Conservation (phyloP, 2,113 vertebrate species). For the Triplophysa tibetana region DNA sequence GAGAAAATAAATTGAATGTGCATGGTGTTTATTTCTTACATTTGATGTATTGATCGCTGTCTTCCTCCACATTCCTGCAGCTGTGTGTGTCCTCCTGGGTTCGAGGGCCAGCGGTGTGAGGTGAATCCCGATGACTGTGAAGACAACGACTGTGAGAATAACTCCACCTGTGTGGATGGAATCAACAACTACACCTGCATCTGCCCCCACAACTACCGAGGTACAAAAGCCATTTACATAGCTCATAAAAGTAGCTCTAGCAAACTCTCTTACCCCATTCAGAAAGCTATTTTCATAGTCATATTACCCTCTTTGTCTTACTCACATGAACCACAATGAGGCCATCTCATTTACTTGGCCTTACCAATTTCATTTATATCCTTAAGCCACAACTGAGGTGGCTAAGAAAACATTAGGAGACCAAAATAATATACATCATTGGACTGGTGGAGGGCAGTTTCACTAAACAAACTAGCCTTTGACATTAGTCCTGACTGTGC, state of each 20-base stretch:
- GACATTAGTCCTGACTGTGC: slow-evolving; percentile 40
- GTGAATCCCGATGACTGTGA: slow-evolving; percentile 93
- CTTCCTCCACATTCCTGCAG: slow-evolving; percentile 61
- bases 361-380: slow-evolving; percentile 25
- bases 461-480: slow-evolving; percentile 23
- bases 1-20: too few species aligned
- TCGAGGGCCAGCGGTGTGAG: slow-evolving; percentile 88
- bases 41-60: slow-evolving; percentile 18
- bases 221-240: slow-evolving; percentile 61
- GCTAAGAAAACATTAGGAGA: slow-evolving; percentile 39
- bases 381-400: slow-evolving; percentile 20
- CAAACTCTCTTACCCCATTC: neutral
- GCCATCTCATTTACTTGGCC: slow-evolving; percentile 1
- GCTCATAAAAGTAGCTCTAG: neutral
- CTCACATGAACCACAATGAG: slow-evolving; percentile 11
- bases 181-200: slow-evolving; percentile 94
- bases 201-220: slow-evolving; percentile 89
- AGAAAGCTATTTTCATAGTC: neutral
- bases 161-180: slow-evolving; percentile 91
- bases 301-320: slow-evolving; percentile 14
- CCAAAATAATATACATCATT: slow-evolving; percentile 34
- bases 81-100: slow-evolving; percentile 87
- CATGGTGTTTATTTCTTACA: slow-evolving; percentile 7
- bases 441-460: neutral
- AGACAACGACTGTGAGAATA: slow-evolving; percentile 97